These are phyloP conservation scores for Cancer borealis DNA, from an alignment of 2,888 invertebrate species.

Conservation along the genomic window DNA sequence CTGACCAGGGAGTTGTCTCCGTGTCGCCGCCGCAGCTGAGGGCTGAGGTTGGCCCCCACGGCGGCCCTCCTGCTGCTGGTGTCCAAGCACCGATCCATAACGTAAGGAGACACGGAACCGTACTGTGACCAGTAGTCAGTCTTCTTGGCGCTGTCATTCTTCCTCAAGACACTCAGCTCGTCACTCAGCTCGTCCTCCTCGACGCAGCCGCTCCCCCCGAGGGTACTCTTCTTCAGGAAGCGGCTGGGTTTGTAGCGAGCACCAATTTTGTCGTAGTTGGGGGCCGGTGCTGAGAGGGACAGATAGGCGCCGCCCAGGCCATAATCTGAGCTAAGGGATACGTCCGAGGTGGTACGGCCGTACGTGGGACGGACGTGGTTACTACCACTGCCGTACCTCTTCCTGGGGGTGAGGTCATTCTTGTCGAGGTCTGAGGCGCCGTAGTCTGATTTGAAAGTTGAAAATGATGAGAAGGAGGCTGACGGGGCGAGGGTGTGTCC, in stretches of 20 bases:
- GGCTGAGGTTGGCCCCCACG: conserved; percentile 57
- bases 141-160: conserved; percentile 64
- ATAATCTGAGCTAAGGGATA: conserved; percentile 62
- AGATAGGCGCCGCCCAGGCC: conserved; percentile 72
- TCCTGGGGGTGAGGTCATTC: conserved; percentile 48
- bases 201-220: conserved; percentile 54
- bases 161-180: conserved; percentile 62
- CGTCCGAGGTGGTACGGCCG: conserved; percentile 63
- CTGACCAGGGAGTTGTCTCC: conserved; percentile 66
- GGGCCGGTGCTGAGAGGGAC: conserved; percentile 55
- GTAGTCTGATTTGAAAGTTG: conserved; percentile 74
- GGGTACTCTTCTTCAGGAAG: conserved; percentile 72
- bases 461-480: conserved; percentile 76
- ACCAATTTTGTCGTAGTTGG: conserved; percentile 75
- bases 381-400: conserved; percentile 54
- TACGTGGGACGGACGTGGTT: conserved; percentile 48
- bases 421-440: conserved; percentile 55
- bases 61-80: neutral
- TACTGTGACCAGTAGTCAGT: conserved; percentile 77
- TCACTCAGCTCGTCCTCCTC: conserved; percentile 73
- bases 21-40: conserved; percentile 69
- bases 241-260: conserved; percentile 76
- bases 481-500: conserved; percentile 70
- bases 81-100: conserved; percentile 69
- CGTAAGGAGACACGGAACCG: conserved; percentile 63